Evolutionary conservation across 2,113 vertebrate genomes (phyloP), one percentile per base, ranked within the genome.

Genomic region (Motacilla tschutschensis): DNA sequence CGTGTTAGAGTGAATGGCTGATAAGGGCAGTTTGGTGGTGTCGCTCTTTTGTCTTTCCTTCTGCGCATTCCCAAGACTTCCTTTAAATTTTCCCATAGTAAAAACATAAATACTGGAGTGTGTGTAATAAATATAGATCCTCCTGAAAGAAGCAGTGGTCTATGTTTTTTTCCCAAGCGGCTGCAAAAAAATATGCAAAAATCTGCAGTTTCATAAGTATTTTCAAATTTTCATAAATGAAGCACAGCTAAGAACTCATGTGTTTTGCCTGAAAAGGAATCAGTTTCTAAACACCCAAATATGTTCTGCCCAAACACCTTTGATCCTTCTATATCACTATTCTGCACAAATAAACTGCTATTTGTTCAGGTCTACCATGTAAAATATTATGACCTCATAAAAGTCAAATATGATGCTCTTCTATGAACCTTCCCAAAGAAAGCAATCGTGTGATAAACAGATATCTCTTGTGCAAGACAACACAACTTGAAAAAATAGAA

Each of bases 61-160:
- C 71, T 48, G 17, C 0, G 0, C 17, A 4, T 47, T 60, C 10
- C 29, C 22, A 26, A 48, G 35, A 20, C 12, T n/a, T 48, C 25
- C 21, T 12, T 48, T 25, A 47, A 38, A 31, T 13, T 59, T 74
- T 40, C 20, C 28, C 6, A 3, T 5, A 16, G 10, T 4, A 38
- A 14, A 74, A 16, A 38, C 29, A 25, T 20, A n/a, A 48, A 60
- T 26, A 26, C 17, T n/a, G 10, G 8, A n/a, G 10, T 21, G 29
- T 40, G 35, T 40, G 35, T 20, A n/a, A 48, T 48, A 48, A 40
- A 26, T 21, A n/a, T 74, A 8, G 35, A 40, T 59, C 17, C 9
- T 38, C 17, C 55, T 25, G 9, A 28, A 59, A 48, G 17, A 48
- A 48, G 29, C 13, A 26, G 29, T 6, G 22, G 10, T 40, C 21